Evolutionary conservation across 2,797 vertebrate genomes (phyloP).

Genomic region (Urosaurus nigricauda): DNA sequence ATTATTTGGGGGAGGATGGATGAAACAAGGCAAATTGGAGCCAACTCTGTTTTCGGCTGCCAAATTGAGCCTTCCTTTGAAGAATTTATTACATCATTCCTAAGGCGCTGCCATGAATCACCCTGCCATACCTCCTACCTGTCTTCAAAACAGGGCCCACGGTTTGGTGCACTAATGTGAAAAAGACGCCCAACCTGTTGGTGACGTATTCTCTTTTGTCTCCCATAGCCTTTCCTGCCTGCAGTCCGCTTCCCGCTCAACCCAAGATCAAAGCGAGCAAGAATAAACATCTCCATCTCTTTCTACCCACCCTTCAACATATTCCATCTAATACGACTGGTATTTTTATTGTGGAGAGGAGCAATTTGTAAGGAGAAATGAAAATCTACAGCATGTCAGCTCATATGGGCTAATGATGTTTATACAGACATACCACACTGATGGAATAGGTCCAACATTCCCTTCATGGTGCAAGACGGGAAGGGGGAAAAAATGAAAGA

Average conservation of each 20-base stretch:
- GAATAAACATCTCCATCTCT: constrained; percentile 64
- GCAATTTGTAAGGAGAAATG: constrained; percentile 82
- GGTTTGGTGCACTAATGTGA: constrained; percentile 7
- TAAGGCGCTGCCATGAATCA: constrained; percentile 33
- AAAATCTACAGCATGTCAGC: constrained; percentile 83
- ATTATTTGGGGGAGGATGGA: constrained; percentile 1
- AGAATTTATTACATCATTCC: constrained; percentile 22
- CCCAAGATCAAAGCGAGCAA: constrained; percentile 39
- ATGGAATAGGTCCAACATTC: constrained; percentile 78
- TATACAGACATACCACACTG: constrained; percentile 87
- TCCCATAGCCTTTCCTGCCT: constrained; percentile 10
- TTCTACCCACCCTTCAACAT: constrained; percentile 8
- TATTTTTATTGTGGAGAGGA: constrained; percentile 80
- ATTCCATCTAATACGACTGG: constrained; percentile 71
- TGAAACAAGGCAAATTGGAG: constrained; percentile 1
- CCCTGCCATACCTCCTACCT: constrained; percentile 31
- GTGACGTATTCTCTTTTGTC: constrained; percentile 36
- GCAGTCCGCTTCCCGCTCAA: constrained; percentile 19
- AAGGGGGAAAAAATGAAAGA: constrained; percentile 8
- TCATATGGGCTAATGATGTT: constrained; percentile 85
- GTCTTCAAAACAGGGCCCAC: constrained; percentile 39
- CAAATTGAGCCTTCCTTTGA: neutral
- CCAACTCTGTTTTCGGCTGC: neutral
- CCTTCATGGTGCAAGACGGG: constrained; percentile 56
- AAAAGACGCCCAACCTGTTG: constrained; percentile 16